phyloP scores from a whole-genome alignment of 2,888 invertebrate genomes.

The Meghimatium bilineatum region DNA sequence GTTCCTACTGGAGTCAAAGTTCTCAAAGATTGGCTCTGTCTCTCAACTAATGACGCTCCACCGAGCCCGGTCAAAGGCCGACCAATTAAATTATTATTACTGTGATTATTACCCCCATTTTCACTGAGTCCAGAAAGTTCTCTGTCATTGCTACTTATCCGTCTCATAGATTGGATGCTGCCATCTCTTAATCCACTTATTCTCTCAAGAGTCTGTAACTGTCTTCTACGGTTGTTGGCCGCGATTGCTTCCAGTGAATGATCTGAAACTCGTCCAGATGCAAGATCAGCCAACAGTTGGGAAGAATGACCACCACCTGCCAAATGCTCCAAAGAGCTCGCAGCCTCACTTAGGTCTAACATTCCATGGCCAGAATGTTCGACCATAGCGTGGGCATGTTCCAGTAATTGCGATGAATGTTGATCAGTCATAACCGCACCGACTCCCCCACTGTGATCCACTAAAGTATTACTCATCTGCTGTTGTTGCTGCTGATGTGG shows the following conservation, averaged over 20 bases:
- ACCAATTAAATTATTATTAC: background rate
- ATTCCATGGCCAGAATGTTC: constrained; percentile 42
- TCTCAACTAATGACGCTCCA: constrained; percentile 2
- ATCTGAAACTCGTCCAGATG: constrained; percentile 19
- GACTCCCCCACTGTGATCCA: constrained; percentile 21
- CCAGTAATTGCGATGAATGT: constrained; percentile 22
- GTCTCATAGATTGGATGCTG: constrained; percentile 3
- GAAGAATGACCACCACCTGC: constrained; percentile 44
- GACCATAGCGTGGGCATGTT: constrained; percentile 38
- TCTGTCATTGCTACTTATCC: constrained; percentile 25
- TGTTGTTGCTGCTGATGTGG: constrained; percentile 45
- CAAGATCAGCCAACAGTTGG: constrained; percentile 31
- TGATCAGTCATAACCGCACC: constrained; percentile 33
- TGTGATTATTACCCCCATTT: background rate
- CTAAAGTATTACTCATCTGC: constrained; percentile 39
- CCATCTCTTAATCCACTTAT: constrained; percentile 15
- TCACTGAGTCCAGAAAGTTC: background rate
- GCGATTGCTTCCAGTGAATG: constrained; percentile 14
- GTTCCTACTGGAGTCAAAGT: constrained; percentile 29
- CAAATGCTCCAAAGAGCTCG: constrained; percentile 42
- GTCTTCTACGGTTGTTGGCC: constrained; percentile 15
- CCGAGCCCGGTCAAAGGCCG: constrained; percentile 39
- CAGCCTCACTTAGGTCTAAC: constrained; percentile 40
- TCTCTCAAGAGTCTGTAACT: constrained; percentile 12
- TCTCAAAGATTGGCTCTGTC: constrained; percentile 38